Evolutionary conservation across 2,888 invertebrate genomes (phyloP).

Genomic region (Itoplectis maculator): DNA sequence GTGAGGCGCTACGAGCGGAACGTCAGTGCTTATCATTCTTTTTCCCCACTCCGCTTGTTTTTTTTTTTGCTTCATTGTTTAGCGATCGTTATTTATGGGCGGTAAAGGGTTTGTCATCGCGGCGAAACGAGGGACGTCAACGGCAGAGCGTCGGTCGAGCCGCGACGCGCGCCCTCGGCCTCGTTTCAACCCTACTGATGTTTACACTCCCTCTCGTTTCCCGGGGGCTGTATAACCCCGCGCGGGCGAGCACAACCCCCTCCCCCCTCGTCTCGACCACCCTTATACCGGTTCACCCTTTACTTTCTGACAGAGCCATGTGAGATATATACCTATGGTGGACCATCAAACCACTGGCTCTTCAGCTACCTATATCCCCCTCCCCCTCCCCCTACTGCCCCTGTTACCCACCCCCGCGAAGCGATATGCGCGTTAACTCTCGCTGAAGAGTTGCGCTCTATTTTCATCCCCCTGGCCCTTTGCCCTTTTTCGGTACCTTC

Average conservation of each 20-base stretch:
- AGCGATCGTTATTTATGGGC: constrained; percentile 63
- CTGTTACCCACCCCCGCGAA: too few relatives aligned
- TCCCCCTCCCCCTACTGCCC: too few relatives aligned
- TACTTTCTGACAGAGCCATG: constrained; percentile 37
- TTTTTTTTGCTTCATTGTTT: constrained; percentile 59
- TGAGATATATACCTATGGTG: neutral
- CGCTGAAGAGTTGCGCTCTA: too few relatives aligned
- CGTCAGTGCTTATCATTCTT: constrained; percentile 54
- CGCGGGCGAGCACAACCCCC: neutral
- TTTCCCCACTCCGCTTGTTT: neutral
- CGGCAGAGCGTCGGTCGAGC: neutral
- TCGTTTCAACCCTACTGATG: constrained; percentile 47
- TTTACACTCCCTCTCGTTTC: constrained; percentile 29
- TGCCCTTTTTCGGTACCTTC: too few relatives aligned
- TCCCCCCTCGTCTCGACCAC: neutral
- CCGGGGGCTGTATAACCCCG: neutral
- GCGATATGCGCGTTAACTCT: too few relatives aligned
- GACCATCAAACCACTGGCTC: constrained; percentile 1
- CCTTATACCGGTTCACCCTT: constrained; percentile 33
- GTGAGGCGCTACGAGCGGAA: constrained; percentile 25
- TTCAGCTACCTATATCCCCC: constrained; percentile 1
- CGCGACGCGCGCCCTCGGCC: constrained; percentile 3
- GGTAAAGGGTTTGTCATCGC: constrained; percentile 60
- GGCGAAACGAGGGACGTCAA: constrained; percentile 40
- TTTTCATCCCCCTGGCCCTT: neutral